Base-by-base conservation (phyloP, 2,888 invertebrate genomes). In the Trichopria drosophilae region DNA sequence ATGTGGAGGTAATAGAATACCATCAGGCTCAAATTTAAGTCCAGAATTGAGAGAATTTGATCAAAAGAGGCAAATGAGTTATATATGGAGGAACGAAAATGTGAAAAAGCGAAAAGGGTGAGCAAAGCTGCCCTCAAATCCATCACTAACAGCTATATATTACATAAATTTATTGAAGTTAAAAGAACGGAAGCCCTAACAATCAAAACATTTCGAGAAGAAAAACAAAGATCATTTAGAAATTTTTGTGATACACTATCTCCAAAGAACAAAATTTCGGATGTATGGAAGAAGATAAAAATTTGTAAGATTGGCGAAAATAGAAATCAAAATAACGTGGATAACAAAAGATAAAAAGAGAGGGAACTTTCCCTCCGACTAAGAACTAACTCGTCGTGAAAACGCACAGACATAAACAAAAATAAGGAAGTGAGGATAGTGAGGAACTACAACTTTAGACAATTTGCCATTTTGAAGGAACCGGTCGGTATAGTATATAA, bases 81-180 rank as follows among this genome's bases (percentile, higher is more conserved):
- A 51, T 18, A 50, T 51, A 1, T 56, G 58, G 52, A 56, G 56
- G 56, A 58, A 54, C 16, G 48, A 48, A 4, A 37, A 4, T 58
- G 58, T 23, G 34, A 40, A 0, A 54, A 24, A 16, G 52, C 35
- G 0, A 15, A 46, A 4, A 16, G 54, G 1, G 4, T 44, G 6
- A 6, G 53, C 3, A 53, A 40, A 35, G 53, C 55, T 13, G 39
- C 49, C n/a, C 39, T 46, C 7, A 51, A 46, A 23, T 47, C 37
- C 9, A 5, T 42, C n/a, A 24, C 12, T 37, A 42, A 46, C 41
- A 37, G 28, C 15, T 51, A 18, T 23, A 37, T 15, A 9, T 5
- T 12, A 13, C 22, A 43, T 16, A 24, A 23, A 19, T 51, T 51
- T 37, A 26, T 53, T 6, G 24, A 55, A 6, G 35, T 34, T 10